A percentile compares a stretch with the other conserved stretches of the same genome.
Evolutionary conservation across 37 sponge, comb jelly and placozoan species (phyloP).

Genomic region (Bolinopsis microptera): DNA sequence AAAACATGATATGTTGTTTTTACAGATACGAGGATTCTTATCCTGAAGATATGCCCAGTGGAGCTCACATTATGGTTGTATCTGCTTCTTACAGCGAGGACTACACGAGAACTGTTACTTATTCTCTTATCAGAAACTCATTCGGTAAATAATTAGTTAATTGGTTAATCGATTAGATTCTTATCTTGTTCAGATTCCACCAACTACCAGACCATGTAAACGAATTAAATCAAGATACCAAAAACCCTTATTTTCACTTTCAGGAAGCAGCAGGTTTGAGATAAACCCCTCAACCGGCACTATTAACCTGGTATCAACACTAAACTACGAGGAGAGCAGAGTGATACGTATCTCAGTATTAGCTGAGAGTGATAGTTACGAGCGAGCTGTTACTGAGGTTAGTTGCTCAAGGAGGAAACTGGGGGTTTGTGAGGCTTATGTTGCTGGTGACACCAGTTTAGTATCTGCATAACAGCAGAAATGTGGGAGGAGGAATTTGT

Average conservation of each 20-base stretch:
- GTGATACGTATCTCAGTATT: neutral
- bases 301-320: neutral
- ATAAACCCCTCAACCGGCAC: neutral
- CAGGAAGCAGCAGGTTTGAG: conserved; percentile 8
- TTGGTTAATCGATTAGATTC: too few species aligned
- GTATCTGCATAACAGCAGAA: too few species aligned
- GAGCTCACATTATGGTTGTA: neutral
- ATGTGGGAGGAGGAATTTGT: too few species aligned
- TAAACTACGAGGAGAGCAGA: neutral
- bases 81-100: neutral
- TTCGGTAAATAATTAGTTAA: neutral
- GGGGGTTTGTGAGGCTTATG: too few species aligned
- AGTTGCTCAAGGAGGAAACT: neutral
- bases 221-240: too few species aligned
- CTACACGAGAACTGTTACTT: neutral
- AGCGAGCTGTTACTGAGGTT: neutral
- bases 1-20: neutral
- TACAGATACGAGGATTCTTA: neutral
- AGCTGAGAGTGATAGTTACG: neutral
- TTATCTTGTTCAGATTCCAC: too few species aligned
- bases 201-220: too few species aligned
- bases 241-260: too few species aligned
- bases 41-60: neutral
- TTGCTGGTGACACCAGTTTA: too few species aligned
- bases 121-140: neutral